Evolutionary conservation across 2,797 vertebrate species (phyloP), one percentile per base, ranked within the genome.

Genomic region (Sitta carolinensis): DNA sequence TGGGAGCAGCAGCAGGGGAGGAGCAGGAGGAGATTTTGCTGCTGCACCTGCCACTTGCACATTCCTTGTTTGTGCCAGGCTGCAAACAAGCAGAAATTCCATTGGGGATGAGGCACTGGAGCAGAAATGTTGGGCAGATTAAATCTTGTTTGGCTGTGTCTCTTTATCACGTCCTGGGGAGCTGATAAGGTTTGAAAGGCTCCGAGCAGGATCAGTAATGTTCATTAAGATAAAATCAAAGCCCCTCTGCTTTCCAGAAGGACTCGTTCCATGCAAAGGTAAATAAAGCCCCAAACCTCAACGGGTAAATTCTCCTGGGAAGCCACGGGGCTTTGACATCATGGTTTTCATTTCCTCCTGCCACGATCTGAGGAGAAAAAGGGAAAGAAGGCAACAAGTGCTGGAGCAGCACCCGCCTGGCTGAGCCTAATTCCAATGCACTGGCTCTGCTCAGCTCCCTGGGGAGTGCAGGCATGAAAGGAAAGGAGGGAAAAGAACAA

Each of bases 161-260:
- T 69, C 55, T 59, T 43, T 18, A 21, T 70, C 83, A 5, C 2
- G 0, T 19, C 70, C 17, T 4, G 1, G 36, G 2, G 1, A 3
- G 36, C 5, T 16, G 77, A 69, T 34, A 62, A 72, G 85, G 69
- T 42, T 87, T 79, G 86, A 85, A 95, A 77, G 51, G 62, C 78
- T 84, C 67, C 0, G 5, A 80, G 88, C 62, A 17, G 58, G 42
- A 72, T 70, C 86, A 15, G 57, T 32, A 20, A 73, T 50, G 78
- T 54, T 81, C 87, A 27, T 90, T 64, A 81, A 54, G 93, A 74
- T 73, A 76, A 94, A 93, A 95, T 92, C 92, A 82, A 59, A 88
- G 45, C 2, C 29, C 29, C 34, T 38, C n/a, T 11, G 26, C 15
- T 55, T 79, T 84, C 79, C 84, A 48, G 48, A 21, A 93, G 86